These are phyloP conservation scores for Ispidina picta DNA, from an alignment of 2,797 vertebrate species.

Conservation along the genomic window DNA sequence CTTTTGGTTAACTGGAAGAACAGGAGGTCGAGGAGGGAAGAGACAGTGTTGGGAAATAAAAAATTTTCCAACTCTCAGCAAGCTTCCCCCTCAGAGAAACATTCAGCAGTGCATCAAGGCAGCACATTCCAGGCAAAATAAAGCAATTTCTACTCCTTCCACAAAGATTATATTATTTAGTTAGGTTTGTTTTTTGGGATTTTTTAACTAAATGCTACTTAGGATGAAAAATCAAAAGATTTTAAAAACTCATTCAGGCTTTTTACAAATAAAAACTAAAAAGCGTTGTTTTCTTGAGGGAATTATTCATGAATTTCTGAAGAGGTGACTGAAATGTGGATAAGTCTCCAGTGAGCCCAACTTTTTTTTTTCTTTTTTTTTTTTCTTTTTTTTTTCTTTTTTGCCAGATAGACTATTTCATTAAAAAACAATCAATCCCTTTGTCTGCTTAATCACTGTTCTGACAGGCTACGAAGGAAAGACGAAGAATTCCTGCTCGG, in stretches of 20 bases:
- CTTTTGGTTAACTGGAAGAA: conserved; percentile 18
- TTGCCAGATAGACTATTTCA: conserved; percentile 67
- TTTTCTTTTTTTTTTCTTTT: neutral
- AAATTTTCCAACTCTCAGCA: neutral
- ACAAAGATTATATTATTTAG: conserved; percentile 34
- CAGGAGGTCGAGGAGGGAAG: neutral
- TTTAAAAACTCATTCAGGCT: conserved; percentile 53
- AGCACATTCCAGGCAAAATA: neutral
- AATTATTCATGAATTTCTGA: conserved; percentile 65
- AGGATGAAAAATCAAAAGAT: conserved; percentile 57
- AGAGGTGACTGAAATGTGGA: conserved; percentile 49
- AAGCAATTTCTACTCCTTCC: conserved; percentile 3
- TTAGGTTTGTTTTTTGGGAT: neutral
- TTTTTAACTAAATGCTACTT: conserved; percentile 38
- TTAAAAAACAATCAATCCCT: conserved; percentile 73
- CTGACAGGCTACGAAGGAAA: conserved; percentile 65
- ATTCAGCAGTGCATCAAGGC: neutral
- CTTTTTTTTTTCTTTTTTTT: no score
- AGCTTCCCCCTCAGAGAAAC: conserved; percentile 1
- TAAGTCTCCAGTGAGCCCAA: no score
- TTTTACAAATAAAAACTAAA: neutral
- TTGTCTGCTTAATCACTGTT: conserved; percentile 71
- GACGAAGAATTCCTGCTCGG: conserved; percentile 46
- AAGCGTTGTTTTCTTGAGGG: conserved; percentile 38
- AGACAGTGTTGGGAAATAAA: neutral